These are phyloP conservation scores for Holothuria glaberrima DNA, from an alignment of 35 echinoderm and acorn worm species.

Conservation along the genomic window DNA sequence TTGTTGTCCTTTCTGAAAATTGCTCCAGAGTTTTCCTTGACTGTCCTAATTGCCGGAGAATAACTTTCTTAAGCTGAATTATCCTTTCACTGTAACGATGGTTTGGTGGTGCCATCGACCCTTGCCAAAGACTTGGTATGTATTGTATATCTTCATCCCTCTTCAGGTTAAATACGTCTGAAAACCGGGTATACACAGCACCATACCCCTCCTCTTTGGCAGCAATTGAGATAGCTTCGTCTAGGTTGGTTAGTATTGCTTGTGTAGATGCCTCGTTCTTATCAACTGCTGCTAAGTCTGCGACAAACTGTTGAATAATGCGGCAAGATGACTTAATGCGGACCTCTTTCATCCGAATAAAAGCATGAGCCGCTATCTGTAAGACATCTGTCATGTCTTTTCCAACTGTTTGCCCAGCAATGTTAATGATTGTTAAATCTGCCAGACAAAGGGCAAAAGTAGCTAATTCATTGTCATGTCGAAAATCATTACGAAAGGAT, in stretches of 20 bases:
- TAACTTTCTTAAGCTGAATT: background rate
- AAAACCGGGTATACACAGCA: slow-evolving; percentile 21
- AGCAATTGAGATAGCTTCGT: background rate
- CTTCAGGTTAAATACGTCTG: slow-evolving; percentile 51
- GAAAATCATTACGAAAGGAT: background rate
- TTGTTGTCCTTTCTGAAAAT: background rate
- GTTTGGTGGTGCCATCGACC: slow-evolving; percentile 62
- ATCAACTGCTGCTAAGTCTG: slow-evolving; percentile 24
- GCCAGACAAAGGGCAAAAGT: slow-evolving; percentile 39
- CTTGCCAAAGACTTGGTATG: slow-evolving; percentile 64
- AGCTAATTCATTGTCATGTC: slow-evolving; percentile 49
- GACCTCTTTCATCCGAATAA: slow-evolving; percentile 53
- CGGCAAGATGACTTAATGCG: slow-evolving; percentile 4
- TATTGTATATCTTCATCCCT: slow-evolving; percentile 47
- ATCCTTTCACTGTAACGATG: slow-evolving; percentile 58
- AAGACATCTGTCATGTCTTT: slow-evolving; percentile 40
- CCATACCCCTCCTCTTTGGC: slow-evolving; percentile 25
- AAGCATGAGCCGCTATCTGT: slow-evolving; percentile 50
- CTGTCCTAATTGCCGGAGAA: background rate
- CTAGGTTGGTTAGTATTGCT: background rate
- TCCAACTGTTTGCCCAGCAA: slow-evolving; percentile 39
- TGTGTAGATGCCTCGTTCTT: slow-evolving; percentile 9
- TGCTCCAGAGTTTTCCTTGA: background rate
- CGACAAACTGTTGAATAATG: slow-evolving; percentile 36
- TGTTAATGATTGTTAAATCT: slow-evolving; percentile 58